These are phyloP conservation scores for Ceyx margarethae DNA, from an alignment of 2,113 vertebrate genomes.

Conservation along the genomic window DNA sequence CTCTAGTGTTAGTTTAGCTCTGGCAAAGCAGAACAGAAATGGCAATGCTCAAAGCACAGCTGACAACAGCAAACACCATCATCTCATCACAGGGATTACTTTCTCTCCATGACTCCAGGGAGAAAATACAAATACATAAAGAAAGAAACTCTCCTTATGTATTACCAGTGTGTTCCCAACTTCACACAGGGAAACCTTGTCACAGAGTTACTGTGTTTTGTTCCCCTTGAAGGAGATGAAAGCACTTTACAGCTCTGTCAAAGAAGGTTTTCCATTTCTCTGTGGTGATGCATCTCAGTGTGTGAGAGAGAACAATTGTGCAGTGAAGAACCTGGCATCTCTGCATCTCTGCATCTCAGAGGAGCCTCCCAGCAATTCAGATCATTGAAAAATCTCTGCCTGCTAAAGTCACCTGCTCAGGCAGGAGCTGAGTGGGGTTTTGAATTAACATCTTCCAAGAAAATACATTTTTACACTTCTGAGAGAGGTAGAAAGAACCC, in stretches of 20 bases:
- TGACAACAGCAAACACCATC: background rate
- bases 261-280: slow-evolving; percentile 18
- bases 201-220: slow-evolving; percentile 30
- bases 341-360: background rate
- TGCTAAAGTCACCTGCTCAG: slow-evolving; percentile 25
- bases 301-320: slow-evolving; percentile 4
- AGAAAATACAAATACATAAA: background rate
- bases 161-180: background rate
- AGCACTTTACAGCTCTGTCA: slow-evolving; percentile 40
- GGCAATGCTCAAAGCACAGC: background rate
- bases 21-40: background rate
- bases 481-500: background rate
- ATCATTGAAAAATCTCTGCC: background rate
- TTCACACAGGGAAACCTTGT: slow-evolving; percentile 45
- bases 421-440: background rate
- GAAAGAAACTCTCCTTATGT: background rate
- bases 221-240: slow-evolving; percentile 40
- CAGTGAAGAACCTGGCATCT: slow-evolving; percentile 6
- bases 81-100: background rate
- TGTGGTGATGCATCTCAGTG: background rate
- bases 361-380: slow-evolving; percentile 7
- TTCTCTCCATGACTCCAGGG: background rate
- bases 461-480: background rate
- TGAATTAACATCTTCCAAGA: background rate
- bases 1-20: background rate